A percentile compares a stretch with the other conserved stretches of the same genome.
Conservation (phyloP, 2,797 vertebrate species). For the Poliocrania exsul region DNA sequence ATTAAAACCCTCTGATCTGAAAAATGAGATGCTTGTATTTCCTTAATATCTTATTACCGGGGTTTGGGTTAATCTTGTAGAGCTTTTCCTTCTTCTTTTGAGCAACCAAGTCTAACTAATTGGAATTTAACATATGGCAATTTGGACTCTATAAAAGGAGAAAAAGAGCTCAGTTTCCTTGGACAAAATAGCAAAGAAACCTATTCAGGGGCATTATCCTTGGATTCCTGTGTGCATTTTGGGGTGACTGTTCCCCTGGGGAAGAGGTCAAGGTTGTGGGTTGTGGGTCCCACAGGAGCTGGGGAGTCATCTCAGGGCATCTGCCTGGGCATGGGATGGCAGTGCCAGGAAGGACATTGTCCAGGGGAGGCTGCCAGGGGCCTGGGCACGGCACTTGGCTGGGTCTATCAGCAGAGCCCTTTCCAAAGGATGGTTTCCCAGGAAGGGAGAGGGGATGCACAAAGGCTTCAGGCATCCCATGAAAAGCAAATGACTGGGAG, state of each 20-base stretch:
- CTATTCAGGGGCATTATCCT: neutral
- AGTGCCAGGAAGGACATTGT: neutral
- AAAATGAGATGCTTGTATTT: constrained; percentile 13
- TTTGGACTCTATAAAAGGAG: neutral
- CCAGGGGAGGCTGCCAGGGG: neutral
- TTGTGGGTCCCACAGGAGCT: neutral
- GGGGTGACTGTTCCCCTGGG: neutral
- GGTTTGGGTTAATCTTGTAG: neutral
- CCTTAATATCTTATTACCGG: neutral
- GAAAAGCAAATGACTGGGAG: neutral
- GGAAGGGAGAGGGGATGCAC: neutral
- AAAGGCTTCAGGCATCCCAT: accelerated
- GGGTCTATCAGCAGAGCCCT: neutral
- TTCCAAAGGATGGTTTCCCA: neutral
- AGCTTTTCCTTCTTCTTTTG: neutral
- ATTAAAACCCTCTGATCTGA: constrained; percentile 39
- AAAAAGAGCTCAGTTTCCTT: neutral
- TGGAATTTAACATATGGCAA: neutral
- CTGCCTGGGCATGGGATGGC: neutral
- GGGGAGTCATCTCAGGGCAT: accelerated
- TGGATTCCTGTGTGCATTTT: neutral
- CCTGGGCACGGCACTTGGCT: accelerated
- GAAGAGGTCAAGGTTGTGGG: neutral
- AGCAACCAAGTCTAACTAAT: neutral
- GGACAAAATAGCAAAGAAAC: neutral